Base-by-base conservation (phyloP, 2,888 invertebrate species). In the Ormyrus pomaceus region DNA sequence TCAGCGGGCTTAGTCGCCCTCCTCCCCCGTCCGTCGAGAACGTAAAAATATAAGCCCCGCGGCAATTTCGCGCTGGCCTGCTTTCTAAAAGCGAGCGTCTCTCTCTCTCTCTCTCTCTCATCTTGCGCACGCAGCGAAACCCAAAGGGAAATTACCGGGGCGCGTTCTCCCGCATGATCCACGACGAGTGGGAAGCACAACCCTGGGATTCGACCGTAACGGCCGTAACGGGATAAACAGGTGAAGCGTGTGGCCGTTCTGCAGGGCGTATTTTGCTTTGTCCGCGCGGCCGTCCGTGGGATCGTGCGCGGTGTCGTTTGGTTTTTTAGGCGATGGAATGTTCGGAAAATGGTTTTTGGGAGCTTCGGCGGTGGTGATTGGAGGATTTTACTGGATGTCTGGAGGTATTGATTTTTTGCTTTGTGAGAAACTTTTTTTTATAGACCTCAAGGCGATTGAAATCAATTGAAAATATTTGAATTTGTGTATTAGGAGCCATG, bases 101-200 rank as follows among this genome's bases (percentile, higher is more conserved):
- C 51, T 62, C 61, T n/a, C 9, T 4, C 51, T 62, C 61, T n/a
- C 9, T 51, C 50, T 4, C 51, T 62, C 61, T 3, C 4, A 19
- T 50, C 50, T 19, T 34, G 34, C 34, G 34, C 34, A 2, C 34
- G 34, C 34, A 8, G 34, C 4, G 65, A 64, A n/a, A 51, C 58
- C 74, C 74, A 55, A 74, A 74, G 74, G 74, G 74, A 74, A 74
- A 74, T 74, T 74, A 74, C 65, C 68, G 51, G n/a, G 72, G 51
- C 2, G 11, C 64, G 11, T 46, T 34, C 34, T 34, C 34, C 19
- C 19, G 45, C 55, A 64, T 48, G 61, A 62, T 72, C 46, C 11
- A 59, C 6, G 1, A 48, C n/a, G 19, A n/a, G 64, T 56, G 34
- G 50, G 46, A 9, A 46, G 72, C 13, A 46, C 13, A 58, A 51